Evolutionary conservation across 2,797 vertebrate species (phyloP), one percentile per base, ranked within the genome.

Genomic region (Oreochromis grahami): DNA sequence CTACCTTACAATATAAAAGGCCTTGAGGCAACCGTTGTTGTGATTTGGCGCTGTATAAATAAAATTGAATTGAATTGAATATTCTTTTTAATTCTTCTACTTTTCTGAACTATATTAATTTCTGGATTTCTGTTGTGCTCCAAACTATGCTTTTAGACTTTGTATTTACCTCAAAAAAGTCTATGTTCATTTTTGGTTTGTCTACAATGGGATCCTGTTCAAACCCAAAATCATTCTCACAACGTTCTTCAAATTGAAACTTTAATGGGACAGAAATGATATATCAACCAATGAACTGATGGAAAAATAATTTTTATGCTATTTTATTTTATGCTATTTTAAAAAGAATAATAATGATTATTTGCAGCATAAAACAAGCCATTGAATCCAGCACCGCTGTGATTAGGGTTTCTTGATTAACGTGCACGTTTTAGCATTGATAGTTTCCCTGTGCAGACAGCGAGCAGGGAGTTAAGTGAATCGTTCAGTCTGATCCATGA

Each of bases 251-350:
- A 26, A 68, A 8, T 68, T 68, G 13, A 43, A 1, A 68, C 24
- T 24, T 43, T 0, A 24, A 43, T 41, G n/a, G 5, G 15, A 43
- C 0, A 24, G 13, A 43, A 41, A 68, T 13, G 0, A 65, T 0
- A 68, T 3, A 41, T 41, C 3, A 68, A 0, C 38, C 36, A 68
- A 41, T 68, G 12, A 68, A 41, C 63, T 68, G 63, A 24, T 24
- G 63, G n/a, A 68, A 68, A 24, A 68, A 34, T 3, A 1, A 7
- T 11, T 32, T 36, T 63, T 63, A n/a, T 36, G 17, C 3, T 29
- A 29, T 56, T 56, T 56, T 17, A 56, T 51, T 51, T 51, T 6
- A n/a, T 51, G 19, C 10, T 68, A 24, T 43, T 68, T 68, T 24
- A 15, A 70, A 70, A 26, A 70, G 60, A 1, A 65, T 17, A 3